Conservation (phyloP, 2,888 invertebrate genomes). For the Molorchus minor region DNA sequence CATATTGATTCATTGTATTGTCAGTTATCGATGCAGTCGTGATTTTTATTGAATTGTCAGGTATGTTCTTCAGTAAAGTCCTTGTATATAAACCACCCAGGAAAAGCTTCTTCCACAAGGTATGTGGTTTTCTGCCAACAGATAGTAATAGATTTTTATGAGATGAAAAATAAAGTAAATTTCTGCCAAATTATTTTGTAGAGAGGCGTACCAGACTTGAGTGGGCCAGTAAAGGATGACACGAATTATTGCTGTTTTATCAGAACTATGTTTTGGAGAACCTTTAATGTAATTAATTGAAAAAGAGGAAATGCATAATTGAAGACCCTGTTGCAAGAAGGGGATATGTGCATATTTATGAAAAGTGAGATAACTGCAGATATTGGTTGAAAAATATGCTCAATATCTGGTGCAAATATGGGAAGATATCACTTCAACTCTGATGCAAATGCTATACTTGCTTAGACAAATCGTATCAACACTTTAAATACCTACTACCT, state of each 20-base stretch:
- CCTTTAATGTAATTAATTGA: slow-evolving; percentile 44
- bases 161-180: slow-evolving; percentile 18
- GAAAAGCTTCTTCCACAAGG: slow-evolving; percentile 36
- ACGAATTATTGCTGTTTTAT: slow-evolving; percentile 47
- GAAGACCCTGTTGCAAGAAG: no score
- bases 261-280: slow-evolving; percentile 48
- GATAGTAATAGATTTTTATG: slow-evolving; percentile 19
- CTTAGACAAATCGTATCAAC: no score
- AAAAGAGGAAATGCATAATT: no score
- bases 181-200: no score
- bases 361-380: no score
- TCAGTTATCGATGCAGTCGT: not conserved
- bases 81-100: slow-evolving; percentile 2
- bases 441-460: no score
- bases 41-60: not conserved
- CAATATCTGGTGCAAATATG: no score
- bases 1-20: not conserved
- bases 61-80: not conserved
- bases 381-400: no score
- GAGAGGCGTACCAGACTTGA: slow-evolving; percentile 48
- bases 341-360: no score
- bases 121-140: slow-evolving; percentile 23
- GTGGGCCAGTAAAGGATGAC: slow-evolving; percentile 41
- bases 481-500: no score
- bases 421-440: no score